Evolutionary conservation across 2,797 vertebrate species (phyloP), one percentile per base, ranked within the genome.

Genomic region (Parotocinclus haroldoi): DNA sequence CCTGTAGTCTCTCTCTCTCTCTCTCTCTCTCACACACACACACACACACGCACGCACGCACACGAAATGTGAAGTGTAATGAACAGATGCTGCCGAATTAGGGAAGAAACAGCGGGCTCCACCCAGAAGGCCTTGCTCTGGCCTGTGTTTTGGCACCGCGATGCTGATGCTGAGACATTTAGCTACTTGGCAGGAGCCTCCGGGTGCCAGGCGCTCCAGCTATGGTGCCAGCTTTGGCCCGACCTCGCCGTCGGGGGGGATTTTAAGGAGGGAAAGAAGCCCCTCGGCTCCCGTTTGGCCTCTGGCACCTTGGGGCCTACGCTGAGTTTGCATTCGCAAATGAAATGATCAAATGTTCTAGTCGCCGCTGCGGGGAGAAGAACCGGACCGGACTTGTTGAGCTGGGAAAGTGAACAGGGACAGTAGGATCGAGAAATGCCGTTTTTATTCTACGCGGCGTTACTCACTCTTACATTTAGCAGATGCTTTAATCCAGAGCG

Each of bases 41-140:
- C 45, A 46, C 48, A 46, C 11, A 46, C 45, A 46, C n/a, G n/a
- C n/a, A n/a, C n/a, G n/a, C n/a, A 89, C 66, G 53, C 73, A 68
- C 63, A 57, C 69, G 74, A 75, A 88, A 89, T 73, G 80, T 63
- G 85, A 82, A 86, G 83, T 87, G 84, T 91, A 89, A 91, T 91
- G 92, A 95, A 94, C 94, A 96, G 93, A 95, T 96, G 94, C 92
- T 93, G 89, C 86, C 87, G 90, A 90, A 92, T 91, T 93, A 92
- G 92, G 87, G 87, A 89, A 90, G 91, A 91, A 90, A 92, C 88
- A 94, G 90, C 80, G 87, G 90, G 91, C 90, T 86, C 93, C 91
- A 92, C 93, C 93, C 92, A 87, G 84, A 66, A 66, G 63, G 63
- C 63, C 63, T 53, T 39, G 80, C 81, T 81, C 80, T 81, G 88